phyloP scores from a whole-genome alignment of 2,113 vertebrate genomes.

The Poicephalus meyeri region DNA sequence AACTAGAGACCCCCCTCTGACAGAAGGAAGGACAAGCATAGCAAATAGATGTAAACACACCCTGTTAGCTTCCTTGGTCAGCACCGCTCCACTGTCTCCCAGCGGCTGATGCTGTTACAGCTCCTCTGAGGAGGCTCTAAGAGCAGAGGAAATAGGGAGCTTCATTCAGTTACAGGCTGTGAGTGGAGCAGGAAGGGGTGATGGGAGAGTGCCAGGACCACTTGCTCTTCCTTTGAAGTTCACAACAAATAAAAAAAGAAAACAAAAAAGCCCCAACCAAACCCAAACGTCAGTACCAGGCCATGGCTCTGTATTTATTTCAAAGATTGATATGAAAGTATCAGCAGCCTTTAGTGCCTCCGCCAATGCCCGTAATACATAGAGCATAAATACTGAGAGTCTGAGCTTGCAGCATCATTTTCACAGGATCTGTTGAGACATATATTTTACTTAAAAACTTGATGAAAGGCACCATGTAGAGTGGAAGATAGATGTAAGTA shows the following conservation, averaged over 20 bases:
- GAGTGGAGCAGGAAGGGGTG: neutral
- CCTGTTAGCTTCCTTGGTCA: neutral
- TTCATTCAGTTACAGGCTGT: neutral
- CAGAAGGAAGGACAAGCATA: neutral
- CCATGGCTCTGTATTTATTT: neutral
- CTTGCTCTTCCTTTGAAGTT: neutral
- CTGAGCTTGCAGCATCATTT: neutral
- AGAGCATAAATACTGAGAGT: neutral
- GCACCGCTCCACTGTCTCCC: slow-evolving; percentile 42
- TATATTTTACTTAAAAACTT: neutral
- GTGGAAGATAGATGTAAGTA: neutral
- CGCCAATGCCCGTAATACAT: neutral
- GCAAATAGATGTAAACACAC: neutral
- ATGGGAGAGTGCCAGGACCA: neutral
- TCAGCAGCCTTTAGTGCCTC: neutral
- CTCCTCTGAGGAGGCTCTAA: neutral
- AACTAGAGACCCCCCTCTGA: neutral
- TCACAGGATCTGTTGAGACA: neutral
- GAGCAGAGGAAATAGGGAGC: neutral
- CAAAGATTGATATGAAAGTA: neutral
- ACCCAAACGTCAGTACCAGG: neutral
- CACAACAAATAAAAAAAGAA: neutral
- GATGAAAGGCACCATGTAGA: neutral
- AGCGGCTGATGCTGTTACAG: slow-evolving; percentile 6
- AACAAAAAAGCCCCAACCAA: neutral